Percentiles rank a stretch among this genome's conserved stretches.
Conservation (phyloP, 2,113 vertebrate species). For the Phrynosoma blainvillii region DNA sequence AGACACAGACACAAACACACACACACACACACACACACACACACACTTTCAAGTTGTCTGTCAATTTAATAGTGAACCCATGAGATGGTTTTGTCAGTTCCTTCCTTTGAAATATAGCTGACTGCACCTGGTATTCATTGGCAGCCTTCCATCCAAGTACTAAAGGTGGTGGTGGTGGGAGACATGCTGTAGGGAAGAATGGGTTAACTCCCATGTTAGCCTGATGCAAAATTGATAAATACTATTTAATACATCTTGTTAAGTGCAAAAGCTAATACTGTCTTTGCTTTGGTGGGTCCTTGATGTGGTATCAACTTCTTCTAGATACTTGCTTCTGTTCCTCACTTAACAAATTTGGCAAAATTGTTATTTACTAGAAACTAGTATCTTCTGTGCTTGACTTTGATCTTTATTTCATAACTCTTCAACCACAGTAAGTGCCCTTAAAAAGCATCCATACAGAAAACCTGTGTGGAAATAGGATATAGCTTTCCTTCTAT, state of each 20-base stretch:
- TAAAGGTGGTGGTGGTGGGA: too few species aligned
- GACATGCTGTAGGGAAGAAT: neutral
- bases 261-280: neutral
- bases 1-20: too few species aligned
- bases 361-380: neutral
- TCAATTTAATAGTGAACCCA: too few species aligned
- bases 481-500: constrained; percentile 61
- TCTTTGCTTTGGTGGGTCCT: neutral
- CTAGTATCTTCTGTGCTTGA: neutral
- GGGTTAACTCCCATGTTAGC: too few species aligned
- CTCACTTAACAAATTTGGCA: neutral
- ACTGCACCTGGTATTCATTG: too few species aligned
- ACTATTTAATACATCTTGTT: neutral
- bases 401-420: constrained; percentile 3
- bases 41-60: too few species aligned
- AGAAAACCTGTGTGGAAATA: neutral
- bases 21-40: too few species aligned
- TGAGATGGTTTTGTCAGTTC: too few species aligned
- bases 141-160: too few species aligned
- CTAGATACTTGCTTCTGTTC: neutral
- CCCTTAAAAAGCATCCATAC: neutral
- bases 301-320: neutral
- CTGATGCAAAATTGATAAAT: too few species aligned
- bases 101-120: too few species aligned
- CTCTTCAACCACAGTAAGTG: neutral